Percentiles rank a stretch among this genome's conserved stretches.
Conservation (phyloP, 2,113 vertebrate species). For the Forbesichthys agassizii region DNA sequence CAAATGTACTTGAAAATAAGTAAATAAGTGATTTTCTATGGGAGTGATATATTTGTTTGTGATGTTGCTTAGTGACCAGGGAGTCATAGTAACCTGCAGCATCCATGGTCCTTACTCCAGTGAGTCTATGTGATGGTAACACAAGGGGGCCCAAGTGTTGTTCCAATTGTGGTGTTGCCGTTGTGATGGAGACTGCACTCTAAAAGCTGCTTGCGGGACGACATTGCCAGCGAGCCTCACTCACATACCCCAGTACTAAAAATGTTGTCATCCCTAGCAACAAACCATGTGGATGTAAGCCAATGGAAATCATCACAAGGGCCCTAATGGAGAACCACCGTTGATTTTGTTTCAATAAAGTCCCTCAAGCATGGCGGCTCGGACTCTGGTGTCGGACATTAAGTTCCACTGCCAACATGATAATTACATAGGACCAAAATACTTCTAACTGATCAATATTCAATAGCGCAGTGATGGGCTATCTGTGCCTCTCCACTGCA, state of each 20-base stretch:
- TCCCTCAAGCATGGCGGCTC: constrained; percentile 30
- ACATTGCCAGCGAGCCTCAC: constrained; percentile 17
- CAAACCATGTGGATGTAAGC: constrained; percentile 10
- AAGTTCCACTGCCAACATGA: constrained; percentile 53
- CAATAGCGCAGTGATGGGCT: constrained; percentile 42
- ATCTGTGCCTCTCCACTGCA: constrained; percentile 19
- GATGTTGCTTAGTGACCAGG: constrained; percentile 55
- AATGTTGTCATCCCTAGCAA: background rate
- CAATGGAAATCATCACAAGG: constrained; percentile 17
- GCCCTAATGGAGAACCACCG: constrained; percentile 42
- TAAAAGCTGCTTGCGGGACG: background rate
- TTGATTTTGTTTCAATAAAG: constrained; percentile 52
- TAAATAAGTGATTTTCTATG: constrained; percentile 25
- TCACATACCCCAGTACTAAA: background rate
- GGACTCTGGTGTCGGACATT: constrained; percentile 40
- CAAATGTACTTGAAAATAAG: no score
- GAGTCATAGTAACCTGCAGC: constrained; percentile 59
- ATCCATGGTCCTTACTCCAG: constrained; percentile 26
- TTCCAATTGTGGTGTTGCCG: no score
- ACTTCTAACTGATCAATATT: constrained; percentile 55
- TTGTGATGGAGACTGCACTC: background rate
- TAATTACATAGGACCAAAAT: constrained; percentile 57
- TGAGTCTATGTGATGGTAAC: constrained; percentile 16
- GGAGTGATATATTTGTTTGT: constrained; percentile 39
- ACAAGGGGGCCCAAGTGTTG: no score